phyloP scores from a whole-genome alignment of 1,140 invertebrate species.

The Hydropsyche tenuis region DNA sequence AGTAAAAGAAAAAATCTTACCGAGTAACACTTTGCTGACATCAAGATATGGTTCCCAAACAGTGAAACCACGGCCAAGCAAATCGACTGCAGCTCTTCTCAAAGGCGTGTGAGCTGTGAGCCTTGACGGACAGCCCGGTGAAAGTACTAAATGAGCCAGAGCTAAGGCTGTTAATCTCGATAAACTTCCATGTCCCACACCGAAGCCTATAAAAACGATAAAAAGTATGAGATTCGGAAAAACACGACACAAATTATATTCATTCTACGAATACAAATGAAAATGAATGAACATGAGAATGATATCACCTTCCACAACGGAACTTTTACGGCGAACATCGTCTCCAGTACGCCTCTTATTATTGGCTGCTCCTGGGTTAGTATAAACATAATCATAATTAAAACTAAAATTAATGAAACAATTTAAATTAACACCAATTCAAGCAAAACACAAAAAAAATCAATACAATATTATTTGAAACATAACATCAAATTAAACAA shows the following conservation, averaged over 20 bases:
- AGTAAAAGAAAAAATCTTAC: conserved; percentile 51
- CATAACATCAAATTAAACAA: neutral
- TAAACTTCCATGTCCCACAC: conserved; percentile 89
- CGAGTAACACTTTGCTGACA: conserved; percentile 89
- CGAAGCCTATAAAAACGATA: conserved; percentile 65
- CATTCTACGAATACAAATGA: neutral
- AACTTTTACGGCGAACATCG: conserved; percentile 76
- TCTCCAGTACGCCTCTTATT: conserved; percentile 64
- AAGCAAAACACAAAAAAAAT: neutral
- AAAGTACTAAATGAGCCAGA: conserved; percentile 90
- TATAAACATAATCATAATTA: conserved; percentile 9
- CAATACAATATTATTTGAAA: neutral
- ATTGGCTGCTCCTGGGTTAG: conserved; percentile 55
- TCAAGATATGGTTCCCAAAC: conserved; percentile 99
- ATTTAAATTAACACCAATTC: too few species aligned
- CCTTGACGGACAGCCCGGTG: conserved; percentile 75
- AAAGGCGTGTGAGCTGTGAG: conserved; percentile 89
- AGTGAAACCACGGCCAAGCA: conserved; percentile 95
- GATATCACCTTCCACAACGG: conserved; percentile 77
- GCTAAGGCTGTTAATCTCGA: conserved; percentile 93
- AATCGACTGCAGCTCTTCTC: conserved; percentile 93
- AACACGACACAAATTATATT: neutral
- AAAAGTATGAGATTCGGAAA: neutral
- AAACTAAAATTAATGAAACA: conserved; percentile 11
- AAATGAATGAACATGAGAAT: conserved; percentile 4